Evolutionary conservation across 2,113 vertebrate genomes (phyloP).

Genomic region (Datnioides undecimradiatus): DNA sequence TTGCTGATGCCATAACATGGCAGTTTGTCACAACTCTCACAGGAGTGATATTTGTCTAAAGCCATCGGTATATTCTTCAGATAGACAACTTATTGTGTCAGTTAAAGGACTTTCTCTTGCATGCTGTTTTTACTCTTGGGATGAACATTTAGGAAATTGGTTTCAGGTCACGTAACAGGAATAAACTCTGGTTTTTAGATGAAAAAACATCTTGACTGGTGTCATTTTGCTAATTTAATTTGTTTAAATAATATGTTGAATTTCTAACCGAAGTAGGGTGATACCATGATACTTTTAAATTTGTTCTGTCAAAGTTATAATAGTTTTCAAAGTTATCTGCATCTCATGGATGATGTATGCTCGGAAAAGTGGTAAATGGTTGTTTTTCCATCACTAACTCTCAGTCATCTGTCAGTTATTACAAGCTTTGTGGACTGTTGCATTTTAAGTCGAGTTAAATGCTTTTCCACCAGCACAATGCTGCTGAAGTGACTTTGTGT

Average conservation of each 20-base stretch:
- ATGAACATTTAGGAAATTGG: not conserved
- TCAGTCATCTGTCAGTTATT: not conserved
- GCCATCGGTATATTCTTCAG: not conserved
- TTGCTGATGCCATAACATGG: not conserved
- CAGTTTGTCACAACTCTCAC: slow-evolving; percentile 17
- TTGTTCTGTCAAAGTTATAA: not conserved
- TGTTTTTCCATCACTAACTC: not conserved
- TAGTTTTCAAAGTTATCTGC: not conserved
- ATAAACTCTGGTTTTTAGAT: not conserved
- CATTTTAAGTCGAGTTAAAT: slow-evolving; percentile 18
- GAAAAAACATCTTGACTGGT: too few species aligned
- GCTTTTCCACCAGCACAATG: slow-evolving; percentile 24
- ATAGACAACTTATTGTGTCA: not conserved
- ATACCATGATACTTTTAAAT: not conserved
- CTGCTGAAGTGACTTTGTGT: slow-evolving; percentile 16
- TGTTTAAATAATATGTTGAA: not conserved
- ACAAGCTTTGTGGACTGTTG: slow-evolving; percentile 1
- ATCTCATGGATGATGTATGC: not conserved
- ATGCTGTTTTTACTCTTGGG: not conserved
- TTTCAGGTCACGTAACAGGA: not conserved
- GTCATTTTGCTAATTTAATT: not conserved
- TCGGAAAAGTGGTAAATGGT: not conserved
- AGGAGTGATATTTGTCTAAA: slow-evolving; percentile 3
- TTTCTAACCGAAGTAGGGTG: not conserved
- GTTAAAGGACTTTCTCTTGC: not conserved